phyloP scores from a whole-genome alignment of 1,140 invertebrate species.

The Philopotamus ludificatus region DNA sequence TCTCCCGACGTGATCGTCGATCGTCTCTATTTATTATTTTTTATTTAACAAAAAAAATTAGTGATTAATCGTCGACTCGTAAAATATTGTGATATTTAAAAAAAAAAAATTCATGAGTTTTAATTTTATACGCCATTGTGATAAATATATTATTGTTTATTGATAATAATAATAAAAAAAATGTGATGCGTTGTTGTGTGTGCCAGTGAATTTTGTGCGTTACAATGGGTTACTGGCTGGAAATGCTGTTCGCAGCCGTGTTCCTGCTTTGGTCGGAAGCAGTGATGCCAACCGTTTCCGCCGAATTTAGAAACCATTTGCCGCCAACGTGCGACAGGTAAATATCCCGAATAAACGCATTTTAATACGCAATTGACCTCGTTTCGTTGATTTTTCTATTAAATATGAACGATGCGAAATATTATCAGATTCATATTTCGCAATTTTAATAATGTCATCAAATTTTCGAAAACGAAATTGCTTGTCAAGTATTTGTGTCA shows the following conservation, averaged over 20 bases:
- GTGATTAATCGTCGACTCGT: not conserved
- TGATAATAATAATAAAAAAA: not conserved
- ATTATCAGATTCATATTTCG: too few species aligned
- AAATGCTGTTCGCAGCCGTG: not conserved
- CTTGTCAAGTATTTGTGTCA: not conserved
- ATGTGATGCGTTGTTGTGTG: not conserved
- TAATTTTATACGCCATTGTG: not conserved
- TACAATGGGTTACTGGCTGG: not conserved
- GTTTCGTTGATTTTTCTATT: too few species aligned
- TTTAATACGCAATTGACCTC: too few species aligned
- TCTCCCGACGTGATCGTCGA: slow-evolving; percentile 21
- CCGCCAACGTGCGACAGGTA: slow-evolving; percentile 39
- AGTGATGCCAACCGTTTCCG: slow-evolving; percentile 10
- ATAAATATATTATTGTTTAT: not conserved
- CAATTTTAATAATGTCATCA: too few species aligned
- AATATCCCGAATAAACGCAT: not conserved
- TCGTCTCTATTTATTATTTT: not conserved
- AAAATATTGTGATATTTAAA: not conserved
- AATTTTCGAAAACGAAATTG: too few species aligned
- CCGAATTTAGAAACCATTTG: slow-evolving; percentile 34
- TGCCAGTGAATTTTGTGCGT: not conserved
- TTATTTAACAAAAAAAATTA: not conserved
- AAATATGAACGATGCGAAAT: not conserved
- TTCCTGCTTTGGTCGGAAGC: slow-evolving; percentile 2
- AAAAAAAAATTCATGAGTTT: not conserved